Base-by-base conservation (phyloP, 2,797 vertebrate genomes). In the Microctenopoma steveboyesi region DNA sequence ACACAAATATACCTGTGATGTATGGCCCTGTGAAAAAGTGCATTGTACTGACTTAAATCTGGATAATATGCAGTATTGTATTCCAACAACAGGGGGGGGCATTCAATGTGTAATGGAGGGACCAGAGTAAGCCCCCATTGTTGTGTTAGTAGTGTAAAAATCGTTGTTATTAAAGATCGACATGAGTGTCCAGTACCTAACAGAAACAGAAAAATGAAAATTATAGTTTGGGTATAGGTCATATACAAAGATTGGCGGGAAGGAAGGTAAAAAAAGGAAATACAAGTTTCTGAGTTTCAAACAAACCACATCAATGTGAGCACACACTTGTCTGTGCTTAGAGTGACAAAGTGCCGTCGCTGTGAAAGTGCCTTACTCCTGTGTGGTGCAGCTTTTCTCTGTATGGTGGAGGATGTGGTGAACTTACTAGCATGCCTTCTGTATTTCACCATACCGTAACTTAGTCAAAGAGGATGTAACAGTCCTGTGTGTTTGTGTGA, bases 21-120 rank as follows among this genome's bases (percentile, higher is more conserved):
- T 35, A 35, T 3, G 11, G 4, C 14, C 25, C 7, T 22, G 2
- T 35, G 42, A 54, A 2, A 15, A 0, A 40, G 11, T 3, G 0
- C 0, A 10, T 10, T 2, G 58, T 55, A 54, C 18, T 5, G 8
- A 5, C 11, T 14, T 13, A 2, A 22, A 48, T 28, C 11, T 4
- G 13, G 22, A 0, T n/a, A n/a, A 49, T 10, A 2, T 72, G 88
- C 72, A 85, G 64, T 82, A 22, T 74, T 12, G 5, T 14, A 0
- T 66, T 74, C 4, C 33, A 81, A 53, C 91, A 87, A 80, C 86
- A 93, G 92, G 82, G 89, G 93, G 92, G 64, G 91, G 89, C 87
- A 86, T 69, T n/a, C 47, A 52, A 72, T 66, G 43, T 60, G 47
- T 68, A 84, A 90, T 86, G 33, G 46, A 39, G 15, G 16, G 2